These are phyloP conservation scores for Lota lota DNA, from an alignment of 2,113 vertebrate genomes.

Conservation along the genomic window DNA sequence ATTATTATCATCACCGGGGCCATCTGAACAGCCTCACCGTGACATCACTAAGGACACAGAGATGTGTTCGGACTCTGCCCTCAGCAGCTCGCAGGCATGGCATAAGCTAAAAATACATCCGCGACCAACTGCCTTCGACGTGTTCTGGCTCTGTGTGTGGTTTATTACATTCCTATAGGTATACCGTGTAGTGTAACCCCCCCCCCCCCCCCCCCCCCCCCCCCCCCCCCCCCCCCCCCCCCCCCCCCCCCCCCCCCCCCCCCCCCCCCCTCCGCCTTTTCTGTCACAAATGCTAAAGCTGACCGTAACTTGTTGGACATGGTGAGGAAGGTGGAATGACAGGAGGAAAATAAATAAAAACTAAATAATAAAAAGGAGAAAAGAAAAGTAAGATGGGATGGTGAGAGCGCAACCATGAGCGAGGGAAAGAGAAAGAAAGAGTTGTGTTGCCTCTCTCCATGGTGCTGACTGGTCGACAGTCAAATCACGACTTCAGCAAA, in stretches of 20 bases:
- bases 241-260: no score
- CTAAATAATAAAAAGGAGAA: not conserved
- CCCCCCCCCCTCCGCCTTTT: no score
- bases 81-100: slow-evolving; percentile 25
- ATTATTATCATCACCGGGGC: slow-evolving; percentile 24
- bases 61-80: slow-evolving; percentile 11
- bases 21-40: slow-evolving; percentile 27
- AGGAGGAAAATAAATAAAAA: not conserved
- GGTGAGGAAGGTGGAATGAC: no score
- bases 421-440: slow-evolving; percentile 5
- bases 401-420: slow-evolving; percentile 5
- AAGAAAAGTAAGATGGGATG: not conserved
- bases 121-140: slow-evolving; percentile 14
- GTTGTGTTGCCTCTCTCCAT: slow-evolving; percentile 57
- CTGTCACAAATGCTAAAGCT: no score
- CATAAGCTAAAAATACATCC: slow-evolving; percentile 47
- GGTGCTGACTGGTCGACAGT: slow-evolving; percentile 58
- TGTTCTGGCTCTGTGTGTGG: slow-evolving; percentile 2
- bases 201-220: no score
- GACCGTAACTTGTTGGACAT: no score
- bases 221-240: no score
- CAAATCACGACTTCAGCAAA: slow-evolving; percentile 18
- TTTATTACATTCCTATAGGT: not conserved
- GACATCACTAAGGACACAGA: slow-evolving; percentile 51
- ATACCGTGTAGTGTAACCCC: not conserved